phyloP scores from a whole-genome alignment of 2,888 invertebrate genomes.

The Cistogaster globosa region DNA sequence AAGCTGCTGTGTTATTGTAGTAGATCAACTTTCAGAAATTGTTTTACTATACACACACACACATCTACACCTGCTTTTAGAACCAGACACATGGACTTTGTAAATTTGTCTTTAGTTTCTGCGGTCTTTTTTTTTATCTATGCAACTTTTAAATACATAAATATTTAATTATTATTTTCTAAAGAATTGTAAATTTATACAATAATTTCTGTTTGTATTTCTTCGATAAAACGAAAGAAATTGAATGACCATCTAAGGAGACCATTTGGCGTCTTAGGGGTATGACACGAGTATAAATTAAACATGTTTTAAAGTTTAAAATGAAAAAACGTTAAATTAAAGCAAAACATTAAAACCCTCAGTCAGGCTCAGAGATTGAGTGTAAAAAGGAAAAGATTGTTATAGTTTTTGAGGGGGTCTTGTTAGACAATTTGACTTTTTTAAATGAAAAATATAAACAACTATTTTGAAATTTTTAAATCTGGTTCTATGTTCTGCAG shows the following conservation, averaged over 20 bases:
- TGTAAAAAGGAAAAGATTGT: background rate
- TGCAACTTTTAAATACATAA: constrained; percentile 20
- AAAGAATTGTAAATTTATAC: constrained; percentile 64
- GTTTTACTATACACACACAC: constrained; percentile 25
- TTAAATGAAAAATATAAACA: background rate
- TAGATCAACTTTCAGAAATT: constrained; percentile 66
- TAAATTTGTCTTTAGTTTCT: background rate
- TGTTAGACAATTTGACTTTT: constrained; percentile 26
- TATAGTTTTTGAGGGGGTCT: background rate
- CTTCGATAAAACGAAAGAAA: constrained; percentile 24
- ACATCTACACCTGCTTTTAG: constrained; percentile 45
- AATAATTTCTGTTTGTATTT: constrained; percentile 34
- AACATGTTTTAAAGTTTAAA: constrained; percentile 9
- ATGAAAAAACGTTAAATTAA: background rate
- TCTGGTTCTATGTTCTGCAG: background rate
- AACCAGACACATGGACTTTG: constrained; percentile 42
- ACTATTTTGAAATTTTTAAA: background rate
- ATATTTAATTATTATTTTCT: constrained; percentile 45
- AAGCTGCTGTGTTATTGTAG: constrained; percentile 28
- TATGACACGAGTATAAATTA: constrained; percentile 28
- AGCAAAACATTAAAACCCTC: background rate
- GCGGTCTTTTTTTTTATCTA: background rate
- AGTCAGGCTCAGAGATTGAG: background rate
- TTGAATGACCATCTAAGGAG: constrained; percentile 68
- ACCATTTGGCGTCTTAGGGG: constrained; percentile 66